Percentiles rank a stretch among this genome's conserved stretches.
These are phyloP conservation scores for Elaeidobius kamerunicus DNA, from an alignment of 2,888 invertebrate species.

Conservation along the genomic window DNA sequence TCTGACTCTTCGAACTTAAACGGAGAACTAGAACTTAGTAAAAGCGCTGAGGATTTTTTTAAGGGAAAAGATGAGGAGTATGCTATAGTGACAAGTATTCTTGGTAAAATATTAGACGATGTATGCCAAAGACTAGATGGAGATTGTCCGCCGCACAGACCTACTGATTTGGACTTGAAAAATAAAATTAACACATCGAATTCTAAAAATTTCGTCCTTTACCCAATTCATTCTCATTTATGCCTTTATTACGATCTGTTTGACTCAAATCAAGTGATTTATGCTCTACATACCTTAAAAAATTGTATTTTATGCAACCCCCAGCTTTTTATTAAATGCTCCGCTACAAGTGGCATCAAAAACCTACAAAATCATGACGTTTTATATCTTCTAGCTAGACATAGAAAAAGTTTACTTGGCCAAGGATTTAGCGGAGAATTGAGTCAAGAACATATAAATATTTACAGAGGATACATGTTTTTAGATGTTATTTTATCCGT, in stretches of 20 bases:
- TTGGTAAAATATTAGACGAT: slow-evolving; percentile 58
- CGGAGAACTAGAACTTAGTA: slow-evolving; percentile 56
- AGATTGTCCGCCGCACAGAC: slow-evolving; percentile 29
- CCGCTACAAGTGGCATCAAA: slow-evolving; percentile 71
- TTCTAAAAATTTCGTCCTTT: slow-evolving; percentile 52
- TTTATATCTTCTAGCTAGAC: slow-evolving; percentile 65
- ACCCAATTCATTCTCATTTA: slow-evolving; percentile 80
- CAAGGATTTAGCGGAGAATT: slow-evolving; percentile 62
- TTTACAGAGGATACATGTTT: slow-evolving; percentile 75
- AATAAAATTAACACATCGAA: slow-evolving; percentile 37
- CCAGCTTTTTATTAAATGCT: slow-evolving; percentile 68
- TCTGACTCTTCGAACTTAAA: slow-evolving; percentile 50
- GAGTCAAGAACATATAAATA: slow-evolving; percentile 62
- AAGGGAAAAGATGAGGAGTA: slow-evolving; percentile 50
- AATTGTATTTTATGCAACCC: slow-evolving; percentile 70
- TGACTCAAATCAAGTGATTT: slow-evolving; percentile 70
- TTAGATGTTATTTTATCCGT: slow-evolving; percentile 73
- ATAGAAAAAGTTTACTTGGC: slow-evolving; percentile 76
- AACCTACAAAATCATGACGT: slow-evolving; percentile 54
- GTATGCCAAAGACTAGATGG: slow-evolving; percentile 47
- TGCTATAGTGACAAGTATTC: slow-evolving; percentile 55
- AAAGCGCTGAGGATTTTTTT: slow-evolving; percentile 67
- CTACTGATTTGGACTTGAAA: slow-evolving; percentile 41
- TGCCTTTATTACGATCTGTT: slow-evolving; percentile 77
- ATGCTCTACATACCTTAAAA: slow-evolving; percentile 71